Evolutionary conservation across 2,113 vertebrate genomes (phyloP), one percentile per base, ranked within the genome.

Genomic region (Phylloscopus trochilus): DNA sequence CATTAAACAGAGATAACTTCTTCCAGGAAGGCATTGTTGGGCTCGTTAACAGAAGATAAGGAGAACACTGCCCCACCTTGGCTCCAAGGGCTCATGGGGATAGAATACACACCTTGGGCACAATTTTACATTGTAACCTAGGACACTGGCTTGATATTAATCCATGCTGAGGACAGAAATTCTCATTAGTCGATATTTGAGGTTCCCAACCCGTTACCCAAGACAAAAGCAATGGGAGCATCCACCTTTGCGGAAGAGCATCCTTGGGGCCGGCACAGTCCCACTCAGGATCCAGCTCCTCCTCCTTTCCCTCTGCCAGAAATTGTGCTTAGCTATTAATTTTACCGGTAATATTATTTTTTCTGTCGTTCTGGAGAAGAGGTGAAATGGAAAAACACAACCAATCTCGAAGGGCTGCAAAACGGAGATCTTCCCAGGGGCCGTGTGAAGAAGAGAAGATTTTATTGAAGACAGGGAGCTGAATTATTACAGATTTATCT

Each of bases 401-500:
- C 75, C 94, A 82, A 92, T 95, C 93, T 95, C 33, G 0, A 80
- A 37, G 81, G 90, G 77, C 72, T 86, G 80, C 78, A n/a, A 68
- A 80, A 86, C 7, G 70, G 95, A 94, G 86, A 92, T 93, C 91
- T 92, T 97, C 96, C 95, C 94, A 88, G 89, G 75, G 78, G 93
- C 90, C 88, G 75, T 63, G 83, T 81, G 83, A 89, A 94, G 95
- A 96, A 91, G 94, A 96, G 91, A 94, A 92, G 95, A 94, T 95
- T 95, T 97, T 96, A 97, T 97, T 97, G 97, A 97, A 97, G 96
- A 95, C 81, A 77, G 92, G 68, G 91, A 88, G 89, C 95, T 95
- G 96, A 97, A 95, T 97, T 97, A 97, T 97, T 95, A 55, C 94
- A 92, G 92, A 94, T 97, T 97, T 97, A 96, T 97, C 97, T 97